Evolutionary conservation across 2,888 invertebrate species (phyloP), one percentile per base, ranked within the genome.

Genomic region (Lingula anatina): DNA sequence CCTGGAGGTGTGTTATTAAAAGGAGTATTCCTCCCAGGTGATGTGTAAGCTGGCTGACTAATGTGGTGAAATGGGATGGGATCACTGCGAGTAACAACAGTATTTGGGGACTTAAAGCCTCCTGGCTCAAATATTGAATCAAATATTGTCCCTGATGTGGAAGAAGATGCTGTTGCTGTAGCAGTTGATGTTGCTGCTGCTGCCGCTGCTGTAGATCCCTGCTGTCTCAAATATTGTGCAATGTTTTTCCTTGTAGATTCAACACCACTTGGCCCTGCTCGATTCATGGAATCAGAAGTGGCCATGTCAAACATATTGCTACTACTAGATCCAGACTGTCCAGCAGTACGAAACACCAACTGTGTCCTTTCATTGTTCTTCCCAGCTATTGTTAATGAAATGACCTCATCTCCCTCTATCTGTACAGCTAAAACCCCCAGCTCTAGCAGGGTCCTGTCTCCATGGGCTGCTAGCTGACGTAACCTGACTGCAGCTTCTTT

Each of bases 381-480:
- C 59, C 83, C 83, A 59, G 82, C 86, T 77, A 83, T 80, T 57
- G 83, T 83, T 60, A 85, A 73, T 15, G 84, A 84, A 66, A 85
- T 84, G 55, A 83, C 81, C 80, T 83, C 69, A 56, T 74, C 71
- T 26, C 73, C 73, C 46, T 75, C 93, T 67, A 95, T 85, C 82
- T 96, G 95, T 71, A 96, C 93, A 64, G 93, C 91, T 56, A 94
- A 85, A 66, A 96, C 92, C 60, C 95, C 95, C 71, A 96, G 85
- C 70, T 91, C 89, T 55, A 90, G 86, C 69, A 96, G 84, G 12
- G 67, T 60, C 60, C 88, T 84, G 70, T 90, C 90, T 61, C 93
- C 92, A 78, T 90, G 89, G 71, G 89, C 87, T 60, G 95, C 95
- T 75, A 96, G 82, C 79, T 90, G 90, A 67, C 92, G 85, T 72